A percentile compares a stretch with the other conserved stretches of the same genome.
These are phyloP conservation scores for Camelus bactrianus DNA, from an alignment of 2,113 vertebrate genomes.

Conservation along the genomic window DNA sequence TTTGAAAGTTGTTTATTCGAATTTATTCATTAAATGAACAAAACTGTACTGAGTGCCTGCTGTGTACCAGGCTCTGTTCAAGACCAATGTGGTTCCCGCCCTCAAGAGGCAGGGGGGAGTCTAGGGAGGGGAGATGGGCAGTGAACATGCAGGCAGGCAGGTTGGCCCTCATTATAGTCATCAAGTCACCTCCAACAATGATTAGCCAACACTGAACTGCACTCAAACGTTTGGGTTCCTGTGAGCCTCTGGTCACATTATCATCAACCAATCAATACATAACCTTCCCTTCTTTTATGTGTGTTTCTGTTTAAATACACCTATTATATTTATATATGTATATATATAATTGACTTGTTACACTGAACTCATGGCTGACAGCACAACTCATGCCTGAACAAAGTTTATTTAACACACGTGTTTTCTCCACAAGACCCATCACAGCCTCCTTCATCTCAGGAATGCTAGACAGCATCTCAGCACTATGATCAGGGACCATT, in stretches of 20 bases:
- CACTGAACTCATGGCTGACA: neutral
- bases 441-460: too few species aligned
- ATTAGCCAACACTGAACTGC: neutral
- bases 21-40: neutral
- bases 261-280: neutral
- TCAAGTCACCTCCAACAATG: neutral
- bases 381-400: too few species aligned
- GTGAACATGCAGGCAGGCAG: accelerated
- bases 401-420: accelerated
- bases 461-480: neutral
- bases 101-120: neutral
- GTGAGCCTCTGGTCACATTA: neutral
- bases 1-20: neutral
- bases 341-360: neutral
- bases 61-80: neutral
- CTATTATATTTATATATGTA: neutral
- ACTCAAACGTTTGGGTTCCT: too few species aligned
- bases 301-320: neutral
- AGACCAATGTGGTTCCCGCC: neutral
- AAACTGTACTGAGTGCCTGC: neutral
- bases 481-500: too few species aligned
- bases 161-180: accelerated
- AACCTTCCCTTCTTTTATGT: neutral
- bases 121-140: neutral
- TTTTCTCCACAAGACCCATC: neutral